Evolutionary conservation across 2,888 invertebrate genomes (phyloP).

Genomic region (Lamellibrachia satsuma): DNA sequence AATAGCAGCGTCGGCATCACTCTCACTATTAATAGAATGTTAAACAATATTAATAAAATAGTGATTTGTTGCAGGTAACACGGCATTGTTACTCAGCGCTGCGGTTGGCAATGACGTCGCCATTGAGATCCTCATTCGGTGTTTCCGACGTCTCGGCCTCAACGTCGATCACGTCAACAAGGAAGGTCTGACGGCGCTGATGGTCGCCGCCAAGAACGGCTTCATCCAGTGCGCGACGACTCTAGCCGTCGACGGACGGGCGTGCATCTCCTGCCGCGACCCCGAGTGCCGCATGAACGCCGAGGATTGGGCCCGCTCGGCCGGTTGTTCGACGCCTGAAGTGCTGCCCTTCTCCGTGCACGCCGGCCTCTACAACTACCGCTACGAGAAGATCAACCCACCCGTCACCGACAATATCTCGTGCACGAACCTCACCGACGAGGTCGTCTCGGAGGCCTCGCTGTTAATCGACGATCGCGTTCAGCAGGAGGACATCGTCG

Average conservation of each 20-base stretch:
- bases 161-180: conserved; percentile 59
- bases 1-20: too few relatives aligned
- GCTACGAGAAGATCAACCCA: not conserved
- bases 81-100: conserved; percentile 58
- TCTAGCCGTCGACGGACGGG: conserved; percentile 58
- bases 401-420: not conserved
- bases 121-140: conserved; percentile 56
- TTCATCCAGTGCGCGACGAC: conserved; percentile 58
- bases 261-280: conserved; percentile 53
- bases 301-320: conserved; percentile 55
- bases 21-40: too few relatives aligned
- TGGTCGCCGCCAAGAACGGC: conserved; percentile 57
- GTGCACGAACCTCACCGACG: not conserved
- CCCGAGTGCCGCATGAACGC: conserved; percentile 50
- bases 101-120: conserved; percentile 60
- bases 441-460: not conserved
- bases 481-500: not conserved
- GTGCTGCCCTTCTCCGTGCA: conserved; percentile 43
- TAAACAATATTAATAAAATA: not conserved
- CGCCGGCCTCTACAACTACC: conserved; percentile 19
- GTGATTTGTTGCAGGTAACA: conserved; percentile 54
- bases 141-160: conserved; percentile 60
- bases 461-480: not conserved
- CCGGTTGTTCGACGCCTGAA: conserved; percentile 56
- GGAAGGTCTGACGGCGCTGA: conserved; percentile 59